Conservation (phyloP, 2,888 invertebrate genomes). For the Colostygia pectinataria region DNA sequence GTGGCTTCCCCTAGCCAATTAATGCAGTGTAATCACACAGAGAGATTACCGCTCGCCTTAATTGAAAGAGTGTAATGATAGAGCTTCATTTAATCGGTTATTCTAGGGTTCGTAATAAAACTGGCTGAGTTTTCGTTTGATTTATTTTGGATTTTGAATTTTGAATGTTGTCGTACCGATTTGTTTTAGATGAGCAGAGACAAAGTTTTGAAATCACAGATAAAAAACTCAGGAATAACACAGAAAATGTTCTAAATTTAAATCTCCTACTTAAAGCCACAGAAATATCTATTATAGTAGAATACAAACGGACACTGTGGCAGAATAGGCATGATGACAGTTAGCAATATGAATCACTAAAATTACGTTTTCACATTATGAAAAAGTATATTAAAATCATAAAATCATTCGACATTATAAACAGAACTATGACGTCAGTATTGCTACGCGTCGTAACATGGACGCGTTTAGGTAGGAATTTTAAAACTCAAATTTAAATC, state of each 20-base stretch:
- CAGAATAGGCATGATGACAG: too few species aligned
- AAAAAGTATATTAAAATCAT: too few species aligned
- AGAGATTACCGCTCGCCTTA: conserved; percentile 74
- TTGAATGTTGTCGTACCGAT: conserved; percentile 11
- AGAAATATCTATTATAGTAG: too few species aligned
- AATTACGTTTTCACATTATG: too few species aligned
- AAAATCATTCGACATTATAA: too few species aligned
- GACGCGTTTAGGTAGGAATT: too few species aligned
- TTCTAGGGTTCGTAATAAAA: conserved; percentile 33
- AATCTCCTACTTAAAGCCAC: too few species aligned
- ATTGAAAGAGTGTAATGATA: conserved; percentile 74
- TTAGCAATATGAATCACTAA: too few species aligned
- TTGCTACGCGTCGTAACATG: too few species aligned
- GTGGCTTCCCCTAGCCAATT: conserved; percentile 69
- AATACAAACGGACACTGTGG: too few species aligned
- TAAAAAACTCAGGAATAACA: neutral
- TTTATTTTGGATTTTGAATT: conserved; percentile 33
- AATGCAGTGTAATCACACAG: conserved; percentile 79
- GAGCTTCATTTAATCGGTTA: conserved; percentile 30
- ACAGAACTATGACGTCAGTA: too few species aligned
- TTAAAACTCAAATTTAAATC: too few species aligned
- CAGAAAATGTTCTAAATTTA: neutral
- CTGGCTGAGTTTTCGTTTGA: conserved; percentile 31
- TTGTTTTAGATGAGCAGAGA: conserved; percentile 8
- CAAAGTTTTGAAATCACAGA: conserved; percentile 5